phyloP scores from a whole-genome alignment of 2,888 invertebrate species.

The Yponomeuta malinellus region DNA sequence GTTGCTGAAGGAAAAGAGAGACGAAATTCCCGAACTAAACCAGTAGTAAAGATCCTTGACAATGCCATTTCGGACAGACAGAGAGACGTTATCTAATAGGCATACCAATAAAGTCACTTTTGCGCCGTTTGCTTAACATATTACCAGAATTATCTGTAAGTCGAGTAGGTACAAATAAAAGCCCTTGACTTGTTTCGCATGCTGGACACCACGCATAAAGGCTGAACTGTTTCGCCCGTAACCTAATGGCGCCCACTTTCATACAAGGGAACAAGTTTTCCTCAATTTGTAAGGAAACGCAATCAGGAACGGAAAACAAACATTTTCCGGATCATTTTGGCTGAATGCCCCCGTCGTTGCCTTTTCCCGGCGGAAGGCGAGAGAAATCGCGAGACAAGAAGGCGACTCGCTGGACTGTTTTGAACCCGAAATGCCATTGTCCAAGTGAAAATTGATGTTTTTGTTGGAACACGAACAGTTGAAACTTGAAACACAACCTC shows the following conservation, averaged over 20 bases:
- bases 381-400: not conserved
- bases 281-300: not conserved
- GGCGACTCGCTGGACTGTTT: not conserved
- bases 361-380: not conserved
- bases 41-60: no score
- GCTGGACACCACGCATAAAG: not conserved
- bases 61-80: no score
- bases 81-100: no score
- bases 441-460: not conserved
- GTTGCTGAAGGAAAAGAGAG: no score
- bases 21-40: no score
- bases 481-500: no score
- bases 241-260: not conserved
- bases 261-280: not conserved
- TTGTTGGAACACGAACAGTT: no score
- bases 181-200: not conserved
- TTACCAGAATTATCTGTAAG: no score
- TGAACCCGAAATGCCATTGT: not conserved
- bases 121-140: no score
- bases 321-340: not conserved
- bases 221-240: not conserved
- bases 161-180: no score
- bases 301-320: conserved; percentile 1
- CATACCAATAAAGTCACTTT: no score
- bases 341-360: not conserved